These are phyloP conservation scores for Intellagama lesueurii DNA, from an alignment of 2,797 vertebrate species.

Conservation along the genomic window DNA sequence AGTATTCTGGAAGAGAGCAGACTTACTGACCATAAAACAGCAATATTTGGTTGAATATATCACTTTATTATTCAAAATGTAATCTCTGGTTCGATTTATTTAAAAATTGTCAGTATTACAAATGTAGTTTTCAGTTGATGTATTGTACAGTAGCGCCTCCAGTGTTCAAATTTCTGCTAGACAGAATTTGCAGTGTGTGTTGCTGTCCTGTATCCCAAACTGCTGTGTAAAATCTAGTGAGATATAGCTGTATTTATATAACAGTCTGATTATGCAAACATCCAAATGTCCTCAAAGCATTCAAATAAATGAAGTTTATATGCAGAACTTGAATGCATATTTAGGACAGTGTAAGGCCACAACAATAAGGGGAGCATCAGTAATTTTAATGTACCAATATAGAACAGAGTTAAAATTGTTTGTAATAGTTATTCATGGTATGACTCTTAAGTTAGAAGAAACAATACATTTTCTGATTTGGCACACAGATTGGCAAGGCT, in stretches of 20 bases:
- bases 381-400: constrained; percentile 43
- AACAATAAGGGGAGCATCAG: constrained; percentile 30
- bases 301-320: neutral
- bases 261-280: neutral
- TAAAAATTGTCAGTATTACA: too few relatives aligned
- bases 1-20: neutral
- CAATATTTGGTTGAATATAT: too few relatives aligned
- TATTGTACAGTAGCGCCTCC: neutral
- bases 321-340: neutral
- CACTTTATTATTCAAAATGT: too few relatives aligned
- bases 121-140: too few relatives aligned
- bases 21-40: neutral
- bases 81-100: too few relatives aligned
- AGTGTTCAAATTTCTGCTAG: neutral
- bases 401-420: constrained; percentile 53
- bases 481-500: constrained; percentile 63
- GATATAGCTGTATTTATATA: neutral
- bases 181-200: neutral
- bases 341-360: constrained; percentile 48
- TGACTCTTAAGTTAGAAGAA: constrained; percentile 54
- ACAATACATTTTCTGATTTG: constrained; percentile 57
- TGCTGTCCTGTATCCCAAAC: neutral
- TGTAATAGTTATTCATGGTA: constrained; percentile 46
- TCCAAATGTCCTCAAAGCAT: neutral
- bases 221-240: neutral